Evolutionary conservation across 1,140 invertebrate genomes (phyloP), one percentile per base, ranked within the genome.

Genomic region (Anastrepha obliqua): DNA sequence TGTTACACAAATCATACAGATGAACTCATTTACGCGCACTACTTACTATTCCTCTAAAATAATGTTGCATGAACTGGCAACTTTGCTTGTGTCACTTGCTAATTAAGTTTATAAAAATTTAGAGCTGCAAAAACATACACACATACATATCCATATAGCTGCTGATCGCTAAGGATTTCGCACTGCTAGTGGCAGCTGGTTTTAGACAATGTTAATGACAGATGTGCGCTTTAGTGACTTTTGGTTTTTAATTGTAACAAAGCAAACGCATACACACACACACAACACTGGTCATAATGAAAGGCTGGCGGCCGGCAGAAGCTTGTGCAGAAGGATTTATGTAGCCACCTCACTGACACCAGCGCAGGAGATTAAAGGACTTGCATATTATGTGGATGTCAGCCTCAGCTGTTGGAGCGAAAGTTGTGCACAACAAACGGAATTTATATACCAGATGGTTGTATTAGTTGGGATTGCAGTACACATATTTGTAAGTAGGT

Each of bases 171-270:
- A 51, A 29, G n/a, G 4, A 55, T 58, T 81, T 55, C 17, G 74
- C n/a, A 2, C 55, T 51, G 47, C 51, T 81, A 58, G 47, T n/a
- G 39, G 13, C 70, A 78, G 42, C 3, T 78, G 70, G 70, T 58
- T 51, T 81, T 81, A 51, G 47, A 44, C 47, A 2, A 47, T 81
- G 74, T 81, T 81, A 81, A 81, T 81, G n/a, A 81, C 74, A 81
- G 74, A 81, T 81, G 74, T 29, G 51, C 47, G 74, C 74, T 81
- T 42, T 81, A 55, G 74, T 29, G 74, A 81, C 74, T 81, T 81
- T 81, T 58, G 44, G 74, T 81, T 81, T 81, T 81, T 81, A 81
- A 55, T 81, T 81, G 74, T 58, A 81, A 81, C 74, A 55, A 55
- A n/a, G n/a, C 44, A 51, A 81, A 42, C 47, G 15, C 60, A 62